Evolutionary conservation across 2,797 vertebrate genomes (phyloP).

Genomic region (Arrhamphus sclerolepis): DNA sequence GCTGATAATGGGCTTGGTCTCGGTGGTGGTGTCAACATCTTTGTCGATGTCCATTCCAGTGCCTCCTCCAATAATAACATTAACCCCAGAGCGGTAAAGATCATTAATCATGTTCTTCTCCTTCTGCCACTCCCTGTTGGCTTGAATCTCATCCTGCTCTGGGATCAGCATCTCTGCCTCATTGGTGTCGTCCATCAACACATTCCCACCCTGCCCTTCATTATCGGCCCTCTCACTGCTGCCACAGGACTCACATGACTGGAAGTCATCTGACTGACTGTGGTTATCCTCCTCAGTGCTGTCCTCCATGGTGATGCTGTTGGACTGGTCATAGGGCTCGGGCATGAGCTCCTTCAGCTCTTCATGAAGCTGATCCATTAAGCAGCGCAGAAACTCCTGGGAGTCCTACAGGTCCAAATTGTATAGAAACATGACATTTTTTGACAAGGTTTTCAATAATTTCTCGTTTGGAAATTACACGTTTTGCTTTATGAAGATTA

Average conservation of each 20-base stretch:
- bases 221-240: slow-evolving; percentile 89
- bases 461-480: neutral
- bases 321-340: slow-evolving; percentile 85
- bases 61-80: slow-evolving; percentile 65
- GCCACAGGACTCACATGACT: slow-evolving; percentile 93
- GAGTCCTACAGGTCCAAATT: slow-evolving; percentile 84
- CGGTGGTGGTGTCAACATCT: slow-evolving; percentile 84
- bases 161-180: slow-evolving; percentile 94
- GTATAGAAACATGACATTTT: neutral
- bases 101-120: slow-evolving; percentile 90
- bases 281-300: slow-evolving; percentile 86
- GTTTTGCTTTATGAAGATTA: neutral
- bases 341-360: slow-evolving; percentile 91
- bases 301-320: slow-evolving; percentile 66
- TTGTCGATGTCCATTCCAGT: slow-evolving; percentile 89
- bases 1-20: slow-evolving; percentile 84
- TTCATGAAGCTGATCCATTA: slow-evolving; percentile 99
- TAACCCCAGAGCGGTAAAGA: slow-evolving; percentile 78
- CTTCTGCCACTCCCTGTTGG: slow-evolving; percentile 90
- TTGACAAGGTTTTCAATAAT: neutral
- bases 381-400: slow-evolving; percentile 96
- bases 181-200: slow-evolving; percentile 77
- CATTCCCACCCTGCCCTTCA: slow-evolving; percentile 73
- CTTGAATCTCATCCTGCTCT: slow-evolving; percentile 85
- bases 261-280: slow-evolving; percentile 91